These are phyloP conservation scores for Xiphophorus hellerii DNA, from an alignment of 2,113 vertebrate genomes.

Conservation along the genomic window DNA sequence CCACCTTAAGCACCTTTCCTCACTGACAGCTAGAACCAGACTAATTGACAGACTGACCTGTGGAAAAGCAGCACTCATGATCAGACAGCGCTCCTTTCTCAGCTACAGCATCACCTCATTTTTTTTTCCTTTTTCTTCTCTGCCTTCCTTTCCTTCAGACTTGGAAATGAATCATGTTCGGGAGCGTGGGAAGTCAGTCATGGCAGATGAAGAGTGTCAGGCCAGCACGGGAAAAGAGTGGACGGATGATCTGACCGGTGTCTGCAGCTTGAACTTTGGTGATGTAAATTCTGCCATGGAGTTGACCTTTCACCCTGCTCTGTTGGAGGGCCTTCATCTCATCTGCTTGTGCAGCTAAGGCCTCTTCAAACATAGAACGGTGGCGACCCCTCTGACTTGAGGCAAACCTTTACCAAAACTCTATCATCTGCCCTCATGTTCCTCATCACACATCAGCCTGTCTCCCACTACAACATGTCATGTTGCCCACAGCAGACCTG, in stretches of 20 bases:
- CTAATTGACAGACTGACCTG: slow-evolving; percentile 73
- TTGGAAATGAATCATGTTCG: slow-evolving; percentile 25
- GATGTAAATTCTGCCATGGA: slow-evolving; percentile 26
- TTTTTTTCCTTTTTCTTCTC: slow-evolving; percentile 11
- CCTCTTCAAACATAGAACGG: slow-evolving; percentile 2
- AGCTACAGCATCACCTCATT: slow-evolving; percentile 3
- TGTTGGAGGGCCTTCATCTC: slow-evolving; percentile 42
- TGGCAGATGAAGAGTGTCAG: slow-evolving; percentile 43
- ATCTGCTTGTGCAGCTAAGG: slow-evolving; percentile 2
- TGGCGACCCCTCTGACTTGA: slow-evolving; percentile 11
- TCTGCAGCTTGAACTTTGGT: slow-evolving; percentile 35
- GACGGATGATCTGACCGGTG: slow-evolving; percentile 4
- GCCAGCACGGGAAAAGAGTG: slow-evolving; percentile 8
- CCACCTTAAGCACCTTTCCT: slow-evolving; percentile 31
- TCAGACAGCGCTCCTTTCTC: slow-evolving; percentile 43
- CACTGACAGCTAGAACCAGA: slow-evolving; percentile 26
- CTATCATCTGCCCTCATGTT: slow-evolving; percentile 6
- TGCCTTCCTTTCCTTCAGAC: slow-evolving; percentile 8
- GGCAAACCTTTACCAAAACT: slow-evolving; percentile 28
- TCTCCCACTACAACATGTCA: not conserved
- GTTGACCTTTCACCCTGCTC: slow-evolving; percentile 13
- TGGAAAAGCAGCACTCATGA: slow-evolving; percentile 50
- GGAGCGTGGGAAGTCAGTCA: slow-evolving; percentile 36
- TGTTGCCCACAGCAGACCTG: slow-evolving; percentile 2
- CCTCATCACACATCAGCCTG: not conserved